A percentile compares a stretch with the other conserved stretches of the same genome.
Evolutionary conservation across 2,797 vertebrate genomes (phyloP).

Genomic region (Sibirionetta formosa): DNA sequence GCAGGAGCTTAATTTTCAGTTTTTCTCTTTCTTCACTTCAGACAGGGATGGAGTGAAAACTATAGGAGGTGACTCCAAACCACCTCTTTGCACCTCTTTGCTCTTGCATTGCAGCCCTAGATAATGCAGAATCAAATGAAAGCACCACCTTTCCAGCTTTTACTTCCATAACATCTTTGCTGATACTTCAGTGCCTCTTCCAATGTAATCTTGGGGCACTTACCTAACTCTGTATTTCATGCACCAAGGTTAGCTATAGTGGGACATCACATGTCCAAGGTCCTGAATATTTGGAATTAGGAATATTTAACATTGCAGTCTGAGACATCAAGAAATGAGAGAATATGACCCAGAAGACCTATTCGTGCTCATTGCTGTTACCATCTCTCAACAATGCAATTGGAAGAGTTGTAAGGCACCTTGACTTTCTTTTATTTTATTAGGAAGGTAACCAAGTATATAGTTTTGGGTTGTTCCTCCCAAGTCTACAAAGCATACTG

Average conservation of each 20-base stretch:
- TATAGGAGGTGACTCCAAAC: neutral
- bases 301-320: neutral
- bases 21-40: neutral
- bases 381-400: neutral
- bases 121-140: neutral
- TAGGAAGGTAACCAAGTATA: neutral
- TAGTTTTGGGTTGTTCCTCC: neutral
- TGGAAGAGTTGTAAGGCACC: neutral
- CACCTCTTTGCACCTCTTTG: neutral
- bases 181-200: neutral
- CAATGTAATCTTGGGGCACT: neutral
- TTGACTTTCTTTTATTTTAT: neutral
- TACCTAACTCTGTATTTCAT: neutral
- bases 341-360: neutral
- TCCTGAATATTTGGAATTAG: too few species aligned
- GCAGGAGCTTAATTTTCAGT: neutral
- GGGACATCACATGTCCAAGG: accelerated
- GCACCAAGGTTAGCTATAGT: neutral
- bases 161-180: neutral
- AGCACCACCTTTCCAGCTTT: neutral
- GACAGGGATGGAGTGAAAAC: neutral
- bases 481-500: neutral
- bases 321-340: neutral
- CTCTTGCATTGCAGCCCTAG: neutral
- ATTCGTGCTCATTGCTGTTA: neutral